Percentiles rank a stretch among this genome's conserved stretches.
These are phyloP conservation scores for Nezara viridula DNA, from an alignment of 2,888 invertebrate species.

Conservation along the genomic window DNA sequence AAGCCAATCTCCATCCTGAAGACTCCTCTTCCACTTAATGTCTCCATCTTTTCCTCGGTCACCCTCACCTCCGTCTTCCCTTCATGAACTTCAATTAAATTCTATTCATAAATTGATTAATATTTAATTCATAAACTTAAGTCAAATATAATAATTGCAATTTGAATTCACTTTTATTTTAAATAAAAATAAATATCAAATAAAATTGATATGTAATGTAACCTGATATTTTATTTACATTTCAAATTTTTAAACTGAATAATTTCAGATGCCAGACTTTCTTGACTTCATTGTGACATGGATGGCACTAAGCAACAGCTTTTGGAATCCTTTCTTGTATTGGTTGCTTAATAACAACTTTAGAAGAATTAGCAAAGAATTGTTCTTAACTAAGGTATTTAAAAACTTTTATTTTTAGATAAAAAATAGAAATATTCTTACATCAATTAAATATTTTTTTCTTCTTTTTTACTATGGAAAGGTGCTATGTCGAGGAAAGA, in stretches of 20 bases:
- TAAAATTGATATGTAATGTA: too few relatives aligned
- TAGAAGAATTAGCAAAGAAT: constrained; percentile 82
- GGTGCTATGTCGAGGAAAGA: constrained; percentile 66
- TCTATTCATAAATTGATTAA: too few relatives aligned
- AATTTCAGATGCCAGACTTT: constrained; percentile 79
- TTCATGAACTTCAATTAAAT: too few relatives aligned
- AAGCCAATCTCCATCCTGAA: too few relatives aligned
- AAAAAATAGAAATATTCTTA: neutral
- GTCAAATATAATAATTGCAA: too few relatives aligned
- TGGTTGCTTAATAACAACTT: constrained; percentile 91
- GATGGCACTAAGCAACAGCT: constrained; percentile 88
- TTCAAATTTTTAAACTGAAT: neutral
- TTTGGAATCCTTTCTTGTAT: constrained; percentile 92
- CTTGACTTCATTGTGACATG: constrained; percentile 89
- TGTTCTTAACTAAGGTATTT: constrained; percentile 82
- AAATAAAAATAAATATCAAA: too few relatives aligned
- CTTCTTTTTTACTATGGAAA: constrained; percentile 59
- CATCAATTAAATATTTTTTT: neutral
- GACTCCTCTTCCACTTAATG: too few relatives aligned
- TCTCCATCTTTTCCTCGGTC: too few relatives aligned
- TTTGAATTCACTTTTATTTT: too few relatives aligned
- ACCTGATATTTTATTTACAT: neutral
- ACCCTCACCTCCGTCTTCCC: too few relatives aligned
- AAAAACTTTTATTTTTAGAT: neutral
- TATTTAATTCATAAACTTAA: too few relatives aligned